Percentiles rank a stretch among this genome's conserved stretches.
phyloP scores from a whole-genome alignment of 2,888 invertebrate species.

The Hemaris fuciformis region DNA sequence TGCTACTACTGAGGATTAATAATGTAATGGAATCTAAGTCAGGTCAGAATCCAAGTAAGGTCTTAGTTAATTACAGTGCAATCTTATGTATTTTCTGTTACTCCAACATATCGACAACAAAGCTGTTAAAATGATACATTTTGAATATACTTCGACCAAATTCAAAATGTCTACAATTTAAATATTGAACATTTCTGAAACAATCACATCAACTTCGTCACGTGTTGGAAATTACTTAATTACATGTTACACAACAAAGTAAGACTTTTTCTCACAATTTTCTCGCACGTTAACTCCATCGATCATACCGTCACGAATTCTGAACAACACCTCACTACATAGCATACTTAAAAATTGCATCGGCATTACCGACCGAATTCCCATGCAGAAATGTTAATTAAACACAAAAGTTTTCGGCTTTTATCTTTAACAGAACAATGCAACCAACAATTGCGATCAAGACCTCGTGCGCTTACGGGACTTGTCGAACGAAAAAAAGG shows the following conservation, averaged over 20 bases:
- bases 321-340: neutral
- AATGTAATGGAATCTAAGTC: too few relatives aligned
- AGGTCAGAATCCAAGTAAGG: too few relatives aligned
- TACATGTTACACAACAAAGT: neutral
- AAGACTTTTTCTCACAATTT: neutral
- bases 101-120: too few relatives aligned
- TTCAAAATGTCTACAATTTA: too few relatives aligned
- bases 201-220: neutral
- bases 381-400: constrained; percentile 53
- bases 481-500: constrained; percentile 43
- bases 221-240: neutral
- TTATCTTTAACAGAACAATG: constrained; percentile 72
- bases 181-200: too few relatives aligned
- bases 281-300: constrained; percentile 3
- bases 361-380: constrained; percentile 23
- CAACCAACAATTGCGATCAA: constrained; percentile 63
- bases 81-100: too few relatives aligned
- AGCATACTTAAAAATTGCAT: constrained; percentile 10
- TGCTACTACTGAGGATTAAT: too few relatives aligned
- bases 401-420: constrained; percentile 54
- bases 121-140: too few relatives aligned
- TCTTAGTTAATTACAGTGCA: too few relatives aligned
- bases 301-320: constrained; percentile 8
- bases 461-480: constrained; percentile 49
- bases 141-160: too few relatives aligned